A percentile compares a stretch with the other conserved stretches of the same genome.
Evolutionary conservation across 2,888 invertebrate genomes (phyloP).

Genomic region (Aphodius sticticus): DNA sequence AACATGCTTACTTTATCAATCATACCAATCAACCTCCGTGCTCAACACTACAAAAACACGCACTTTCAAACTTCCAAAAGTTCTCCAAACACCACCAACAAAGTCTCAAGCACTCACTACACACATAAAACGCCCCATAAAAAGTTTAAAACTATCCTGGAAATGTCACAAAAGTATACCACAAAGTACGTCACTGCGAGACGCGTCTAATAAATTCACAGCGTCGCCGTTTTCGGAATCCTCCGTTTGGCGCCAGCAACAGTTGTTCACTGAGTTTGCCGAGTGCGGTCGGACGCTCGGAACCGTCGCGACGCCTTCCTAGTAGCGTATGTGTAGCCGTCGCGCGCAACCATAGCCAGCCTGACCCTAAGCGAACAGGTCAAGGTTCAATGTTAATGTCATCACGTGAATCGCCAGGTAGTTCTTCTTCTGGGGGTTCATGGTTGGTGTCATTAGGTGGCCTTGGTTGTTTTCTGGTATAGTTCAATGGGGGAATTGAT

Average conservation of each 20-base stretch:
- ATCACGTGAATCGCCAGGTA: slow-evolving; percentile 47
- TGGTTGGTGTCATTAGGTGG: slow-evolving; percentile 5
- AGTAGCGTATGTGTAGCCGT: slow-evolving; percentile 61
- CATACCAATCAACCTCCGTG: not conserved
- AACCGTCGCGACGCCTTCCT: slow-evolving; percentile 53
- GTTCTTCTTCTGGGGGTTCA: slow-evolving; percentile 16
- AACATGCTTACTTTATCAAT: not conserved
- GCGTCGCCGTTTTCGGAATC: not conserved
- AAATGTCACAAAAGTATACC: not conserved
- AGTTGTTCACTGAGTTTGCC: slow-evolving; percentile 50
- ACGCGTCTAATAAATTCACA: slow-evolving; percentile 10
- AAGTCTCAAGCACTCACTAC: not conserved
- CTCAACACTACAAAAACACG: not conserved
- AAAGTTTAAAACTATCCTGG: not conserved
- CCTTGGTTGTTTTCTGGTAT: not conserved
- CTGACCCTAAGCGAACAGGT: slow-evolving; percentile 54
- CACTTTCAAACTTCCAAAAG: not conserved
- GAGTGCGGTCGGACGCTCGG: slow-evolving; percentile 46
- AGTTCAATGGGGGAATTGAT: not conserved
- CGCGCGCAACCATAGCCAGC: slow-evolving; percentile 57
- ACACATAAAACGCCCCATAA: not conserved
- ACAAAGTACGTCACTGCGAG: slow-evolving; percentile 14
- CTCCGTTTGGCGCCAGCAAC: slow-evolving; percentile 49
- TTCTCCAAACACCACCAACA: not conserved
- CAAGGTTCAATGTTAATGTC: slow-evolving; percentile 57